Evolutionary conservation across 2,888 invertebrate genomes (phyloP).

Genomic region (Ecliptopera silaceata): DNA sequence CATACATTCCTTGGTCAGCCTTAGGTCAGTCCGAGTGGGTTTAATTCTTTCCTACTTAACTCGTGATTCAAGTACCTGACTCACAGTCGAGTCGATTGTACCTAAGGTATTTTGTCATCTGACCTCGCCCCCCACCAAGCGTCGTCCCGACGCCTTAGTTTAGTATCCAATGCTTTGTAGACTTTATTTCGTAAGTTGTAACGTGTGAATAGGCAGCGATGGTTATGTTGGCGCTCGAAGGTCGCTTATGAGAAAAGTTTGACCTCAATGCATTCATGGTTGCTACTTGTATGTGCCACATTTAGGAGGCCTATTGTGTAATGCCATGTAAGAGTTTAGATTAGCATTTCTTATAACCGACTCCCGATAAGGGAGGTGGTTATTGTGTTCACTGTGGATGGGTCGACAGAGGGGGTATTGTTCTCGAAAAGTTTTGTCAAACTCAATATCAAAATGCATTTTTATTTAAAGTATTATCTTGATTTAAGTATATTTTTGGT

Average conservation of each 20-base stretch:
- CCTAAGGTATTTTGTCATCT: slow-evolving; percentile 54
- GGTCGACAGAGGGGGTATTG: not conserved
- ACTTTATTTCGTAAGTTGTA: slow-evolving; percentile 52
- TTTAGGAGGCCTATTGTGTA: slow-evolving; percentile 46
- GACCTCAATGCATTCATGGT: slow-evolving; percentile 59
- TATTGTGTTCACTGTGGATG: slow-evolving; percentile 15
- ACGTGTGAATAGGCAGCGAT: slow-evolving; percentile 48
- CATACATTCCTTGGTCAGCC: slow-evolving; percentile 41
- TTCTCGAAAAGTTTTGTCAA: not conserved
- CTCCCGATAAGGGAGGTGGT: not conserved
- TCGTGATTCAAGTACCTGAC: slow-evolving; percentile 55
- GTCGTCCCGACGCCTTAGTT: slow-evolving; percentile 52
- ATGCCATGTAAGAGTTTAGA: slow-evolving; percentile 27
- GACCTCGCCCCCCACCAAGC: slow-evolving; percentile 66
- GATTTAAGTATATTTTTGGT: not conserved
- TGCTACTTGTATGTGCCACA: slow-evolving; percentile 47
- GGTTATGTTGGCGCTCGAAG: slow-evolving; percentile 47
- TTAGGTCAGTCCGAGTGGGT: slow-evolving; percentile 57
- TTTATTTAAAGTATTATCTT: slow-evolving; percentile 13
- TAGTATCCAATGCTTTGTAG: slow-evolving; percentile 54
- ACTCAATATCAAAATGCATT: slow-evolving; percentile 2
- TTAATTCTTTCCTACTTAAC: slow-evolving; percentile 62
- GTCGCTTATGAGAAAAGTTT: slow-evolving; percentile 65
- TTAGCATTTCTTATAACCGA: slow-evolving; percentile 11
- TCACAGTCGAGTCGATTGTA: slow-evolving; percentile 54